Evolutionary conservation across 2,797 vertebrate species (phyloP).

Genomic region (Leptoclinus maculatus): DNA sequence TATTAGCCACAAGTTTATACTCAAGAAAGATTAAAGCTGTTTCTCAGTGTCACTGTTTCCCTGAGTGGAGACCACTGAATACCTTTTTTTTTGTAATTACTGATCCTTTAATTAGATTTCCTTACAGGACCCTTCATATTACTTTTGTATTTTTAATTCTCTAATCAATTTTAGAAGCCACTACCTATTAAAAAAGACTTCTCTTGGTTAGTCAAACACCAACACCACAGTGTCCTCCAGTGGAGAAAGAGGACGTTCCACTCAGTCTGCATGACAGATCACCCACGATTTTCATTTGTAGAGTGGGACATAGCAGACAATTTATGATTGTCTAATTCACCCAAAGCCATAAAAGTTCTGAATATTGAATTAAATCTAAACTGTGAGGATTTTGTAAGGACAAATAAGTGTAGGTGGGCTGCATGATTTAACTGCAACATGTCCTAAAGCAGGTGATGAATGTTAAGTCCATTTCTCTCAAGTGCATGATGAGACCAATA

Average conservation of each 20-base stretch:
- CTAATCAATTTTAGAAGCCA: conserved; percentile 32
- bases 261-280: conserved; percentile 19
- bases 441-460: conserved; percentile 36
- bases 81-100: conserved; percentile 25
- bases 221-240: conserved; percentile 75
- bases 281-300: conserved; percentile 23
- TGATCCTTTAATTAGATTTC: conserved; percentile 33
- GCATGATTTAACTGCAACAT: conserved; percentile 35
- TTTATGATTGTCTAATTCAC: conserved; percentile 44
- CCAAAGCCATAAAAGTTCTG: conserved; percentile 38
- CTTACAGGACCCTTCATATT: not conserved
- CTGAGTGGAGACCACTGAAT: not conserved
- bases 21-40: conserved; percentile 40
- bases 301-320: conserved; percentile 3
- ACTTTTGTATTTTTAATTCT: conserved; percentile 42
- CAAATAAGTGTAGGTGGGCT: not conserved
- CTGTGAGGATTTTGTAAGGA: conserved; percentile 21
- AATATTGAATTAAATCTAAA: conserved; percentile 44
- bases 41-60: conserved; percentile 26
- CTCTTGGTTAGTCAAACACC: conserved; percentile 23
- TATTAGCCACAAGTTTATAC: conserved; percentile 21
- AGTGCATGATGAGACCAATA: conserved; percentile 18
- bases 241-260: conserved; percentile 61
- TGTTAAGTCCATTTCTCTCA: conserved; percentile 27
- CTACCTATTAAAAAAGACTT: conserved; percentile 4